A percentile compares a stretch with the other conserved stretches of the same genome.
phyloP scores from a whole-genome alignment of 1,140 invertebrate genomes.

The Tetranychus cinnabarinus region DNA sequence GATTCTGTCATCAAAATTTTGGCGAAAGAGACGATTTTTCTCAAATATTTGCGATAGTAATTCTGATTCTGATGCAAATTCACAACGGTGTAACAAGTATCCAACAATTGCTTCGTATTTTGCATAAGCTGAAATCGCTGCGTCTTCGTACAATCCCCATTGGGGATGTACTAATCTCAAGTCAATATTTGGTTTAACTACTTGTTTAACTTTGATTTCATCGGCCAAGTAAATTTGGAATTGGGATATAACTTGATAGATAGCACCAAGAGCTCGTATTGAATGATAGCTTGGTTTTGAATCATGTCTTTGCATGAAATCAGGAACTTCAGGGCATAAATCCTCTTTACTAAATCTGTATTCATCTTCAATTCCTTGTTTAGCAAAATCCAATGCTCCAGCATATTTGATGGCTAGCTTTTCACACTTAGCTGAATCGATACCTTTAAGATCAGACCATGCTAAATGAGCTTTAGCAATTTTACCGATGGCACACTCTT shows the following conservation, averaged over 20 bases:
- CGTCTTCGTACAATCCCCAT: slow-evolving; percentile 10
- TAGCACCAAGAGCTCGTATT: slow-evolving; percentile 14
- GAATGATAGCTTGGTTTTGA: slow-evolving; percentile 16
- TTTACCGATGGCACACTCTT: slow-evolving; percentile 17
- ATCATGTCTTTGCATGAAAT: slow-evolving; percentile 16
- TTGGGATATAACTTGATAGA: slow-evolving; percentile 13
- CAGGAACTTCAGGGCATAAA: slow-evolving; percentile 11
- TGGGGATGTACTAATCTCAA: slow-evolving; percentile 1
- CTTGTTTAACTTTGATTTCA: background rate
- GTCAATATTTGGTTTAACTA: background rate
- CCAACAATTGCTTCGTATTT: slow-evolving; percentile 1
- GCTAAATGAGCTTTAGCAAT: slow-evolving; percentile 17
- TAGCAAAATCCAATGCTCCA: slow-evolving; percentile 19
- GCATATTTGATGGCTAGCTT: slow-evolving; percentile 15
- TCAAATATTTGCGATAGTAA: too few relatives aligned
- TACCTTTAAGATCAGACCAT: slow-evolving; percentile 14
- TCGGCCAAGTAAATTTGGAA: slow-evolving; percentile 6
- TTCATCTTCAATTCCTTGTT: slow-evolving; percentile 14
- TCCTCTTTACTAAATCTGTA: slow-evolving; percentile 7
- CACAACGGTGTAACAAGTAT: too few relatives aligned
- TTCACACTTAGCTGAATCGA: slow-evolving; percentile 11
- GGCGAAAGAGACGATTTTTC: too few relatives aligned
- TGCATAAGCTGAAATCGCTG: slow-evolving; percentile 3
- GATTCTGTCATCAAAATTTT: too few relatives aligned
- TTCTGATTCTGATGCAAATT: too few relatives aligned